Evolutionary conservation across 1,140 invertebrate species (phyloP), one percentile per base, ranked within the genome.

Genomic region (Sycophila sp.): DNA sequence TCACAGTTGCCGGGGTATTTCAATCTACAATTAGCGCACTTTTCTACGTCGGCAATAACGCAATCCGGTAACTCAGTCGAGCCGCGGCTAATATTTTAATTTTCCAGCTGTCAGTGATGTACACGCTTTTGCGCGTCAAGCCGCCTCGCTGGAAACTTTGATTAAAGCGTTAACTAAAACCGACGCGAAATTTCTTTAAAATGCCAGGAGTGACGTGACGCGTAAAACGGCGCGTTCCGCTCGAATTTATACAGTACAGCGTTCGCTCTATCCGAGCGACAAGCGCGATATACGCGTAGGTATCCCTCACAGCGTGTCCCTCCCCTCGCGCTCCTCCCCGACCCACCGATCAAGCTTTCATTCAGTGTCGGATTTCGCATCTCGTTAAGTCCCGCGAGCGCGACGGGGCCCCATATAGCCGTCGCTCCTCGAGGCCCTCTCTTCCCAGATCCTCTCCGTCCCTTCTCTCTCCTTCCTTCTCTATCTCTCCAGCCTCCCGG

Each of bases 301-400:
- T 49, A 40, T 59, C 26, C 28, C 22, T 36, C 38, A 58, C 26
- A 45, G 40, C 40, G 24, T 26, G 26, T 63, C 40, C 49, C 22
- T 17, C n/a, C n/a, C n/a, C 55, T 38, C 19, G 56, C 56, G 53
- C n/a, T n/a, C n/a, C n/a, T n/a, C 11, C 13, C 3, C 40, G 15
- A 30, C 26, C 6, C 11, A 51, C 26, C 38, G 32, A 60, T 59
- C 45, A 40, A 30, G 22, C 47, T 66, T 73, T 51, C 30, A 62
- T 53, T 64, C 30, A 45, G 64, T 68, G 69, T 74, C 63, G 36
- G 60, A 36, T 64, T 74, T 74, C 59, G 56, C 58, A 70, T 62
- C 28, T 49, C 34, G 45, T 51, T 26, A 34, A 69, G 40, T 59
- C 28, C 28, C 24, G 32, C 40, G n/a, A 30, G 26, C n/a, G 30